Evolutionary conservation across 2,113 vertebrate genomes (phyloP).

Genomic region (Crotalus tigris): DNA sequence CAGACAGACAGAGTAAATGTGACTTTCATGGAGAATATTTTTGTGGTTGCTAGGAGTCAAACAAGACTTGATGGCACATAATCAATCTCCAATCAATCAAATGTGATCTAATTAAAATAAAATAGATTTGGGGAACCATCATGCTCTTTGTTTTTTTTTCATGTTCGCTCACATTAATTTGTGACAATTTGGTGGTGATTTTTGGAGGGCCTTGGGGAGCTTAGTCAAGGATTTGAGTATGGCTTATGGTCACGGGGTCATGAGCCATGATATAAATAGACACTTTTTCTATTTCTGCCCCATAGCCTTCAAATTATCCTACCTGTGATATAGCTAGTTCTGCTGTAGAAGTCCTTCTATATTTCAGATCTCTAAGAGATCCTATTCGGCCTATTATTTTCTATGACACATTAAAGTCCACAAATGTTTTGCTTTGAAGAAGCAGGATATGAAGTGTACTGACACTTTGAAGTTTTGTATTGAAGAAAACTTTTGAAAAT

Average conservation of each 20-base stretch:
- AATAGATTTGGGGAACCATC: background rate
- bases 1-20: background rate
- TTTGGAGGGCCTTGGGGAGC: background rate
- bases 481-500: background rate
- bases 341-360: background rate
- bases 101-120: background rate
- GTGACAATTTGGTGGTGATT: background rate
- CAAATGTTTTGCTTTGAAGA: background rate
- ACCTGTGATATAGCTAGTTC: background rate
- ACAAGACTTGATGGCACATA: background rate
- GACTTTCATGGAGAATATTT: background rate
- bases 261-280: background rate
- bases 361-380: background rate
- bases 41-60: background rate
- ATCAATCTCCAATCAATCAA: background rate
- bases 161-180: background rate
- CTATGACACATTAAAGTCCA: background rate
- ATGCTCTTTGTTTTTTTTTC: background rate
- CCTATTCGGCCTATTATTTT: background rate
- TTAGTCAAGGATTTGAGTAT: background rate
- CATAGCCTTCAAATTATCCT: background rate
- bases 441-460: background rate
- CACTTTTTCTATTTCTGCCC: background rate
- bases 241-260: background rate
- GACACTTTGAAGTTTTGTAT: background rate